Evolutionary conservation across 2,888 invertebrate species (phyloP), one percentile per base, ranked within the genome.

Genomic region (Aspidapion aeneum): DNA sequence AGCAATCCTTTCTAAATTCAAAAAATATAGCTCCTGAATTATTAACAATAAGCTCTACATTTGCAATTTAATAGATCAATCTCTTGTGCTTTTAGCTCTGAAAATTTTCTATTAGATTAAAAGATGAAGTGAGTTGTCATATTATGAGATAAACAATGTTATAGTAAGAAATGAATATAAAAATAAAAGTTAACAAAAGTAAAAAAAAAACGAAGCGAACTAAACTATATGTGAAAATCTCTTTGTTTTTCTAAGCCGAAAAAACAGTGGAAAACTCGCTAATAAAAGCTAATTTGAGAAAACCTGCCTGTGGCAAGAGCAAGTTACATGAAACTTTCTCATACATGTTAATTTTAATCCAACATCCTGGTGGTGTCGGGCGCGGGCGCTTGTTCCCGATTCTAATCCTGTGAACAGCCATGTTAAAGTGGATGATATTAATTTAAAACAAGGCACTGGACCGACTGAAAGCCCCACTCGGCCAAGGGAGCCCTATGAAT

Each of bases 401-500:
- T 69, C 68, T 72, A 72, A 72, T 72, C 73, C 75, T 74, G 71
- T 61, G 72, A 71, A 73, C 70, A 74, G 71, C 69, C 72, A 68
- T 74, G 75, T 75, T 56, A 73, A 74, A 75, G 74, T 74, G 74
- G 74, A 74, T 71, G 76, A 77, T 78, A 78, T 78, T 78, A 79
- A 79, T 79, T 78, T 77, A 68, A n/a, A 75, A 74, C 73, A 72
- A 75, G 74, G 74, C 73, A 56, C 64, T 64, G 21, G 63, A 35
- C n/a, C n/a, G 62, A 61, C 63, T 63, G 75, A 75, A 74, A 75
- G 76, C 76, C 75, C 77, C 76, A 73, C 72, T 71, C 72, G 77
- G 77, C 75, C 73, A 74, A 35, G 35, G 35, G 73, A 71, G 74
- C 73, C 77, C 77, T 79, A 79, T 79, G 79, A 79, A 79, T 79